phyloP scores from a whole-genome alignment of 2,113 vertebrate genomes.

The Jaculus jaculus region DNA sequence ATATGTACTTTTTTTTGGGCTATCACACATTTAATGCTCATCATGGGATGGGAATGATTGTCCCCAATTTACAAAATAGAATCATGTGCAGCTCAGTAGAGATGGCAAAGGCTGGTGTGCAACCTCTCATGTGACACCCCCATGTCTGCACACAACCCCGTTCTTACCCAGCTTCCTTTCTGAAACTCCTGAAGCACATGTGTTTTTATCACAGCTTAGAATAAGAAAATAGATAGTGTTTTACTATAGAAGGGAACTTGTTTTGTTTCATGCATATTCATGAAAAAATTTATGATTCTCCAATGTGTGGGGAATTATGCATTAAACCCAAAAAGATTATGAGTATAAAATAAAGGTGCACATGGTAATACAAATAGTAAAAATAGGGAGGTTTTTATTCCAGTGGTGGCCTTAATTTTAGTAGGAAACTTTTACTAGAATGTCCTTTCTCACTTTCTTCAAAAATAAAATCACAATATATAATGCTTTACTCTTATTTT shows the following conservation, averaged over 20 bases:
- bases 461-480: background rate
- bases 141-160: background rate
- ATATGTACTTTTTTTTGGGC: background rate
- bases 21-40: background rate
- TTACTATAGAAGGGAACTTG: background rate
- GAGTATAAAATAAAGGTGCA: background rate
- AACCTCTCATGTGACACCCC: background rate
- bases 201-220: background rate
- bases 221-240: background rate
- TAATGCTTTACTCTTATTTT: background rate
- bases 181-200: background rate
- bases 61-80: background rate
- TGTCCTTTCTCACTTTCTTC: background rate
- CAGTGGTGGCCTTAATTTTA: background rate
- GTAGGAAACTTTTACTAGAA: background rate
- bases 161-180: too few relatives aligned
- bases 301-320: background rate
- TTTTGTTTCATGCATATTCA: background rate
- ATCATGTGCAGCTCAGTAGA: fast-evolving
- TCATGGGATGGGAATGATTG: background rate
- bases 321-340: background rate
- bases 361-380: background rate
- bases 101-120: background rate
- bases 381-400: background rate
- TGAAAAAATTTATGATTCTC: background rate